Evolutionary conservation across 92 coral and sea anemone genomes (phyloP).

Genomic region (Muricea muricata): DNA sequence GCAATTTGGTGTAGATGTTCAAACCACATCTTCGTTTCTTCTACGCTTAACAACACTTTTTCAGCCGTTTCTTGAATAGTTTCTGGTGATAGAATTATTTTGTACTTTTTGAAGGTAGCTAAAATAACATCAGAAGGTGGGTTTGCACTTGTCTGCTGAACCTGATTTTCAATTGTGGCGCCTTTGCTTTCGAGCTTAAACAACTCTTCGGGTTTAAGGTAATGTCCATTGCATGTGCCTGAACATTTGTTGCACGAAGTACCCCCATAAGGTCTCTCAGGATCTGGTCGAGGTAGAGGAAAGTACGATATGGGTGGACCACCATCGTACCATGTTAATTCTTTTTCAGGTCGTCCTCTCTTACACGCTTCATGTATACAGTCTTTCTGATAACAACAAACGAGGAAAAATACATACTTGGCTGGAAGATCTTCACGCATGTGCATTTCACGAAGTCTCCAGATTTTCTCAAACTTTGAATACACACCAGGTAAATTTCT

Average conservation of each 20-base stretch:
- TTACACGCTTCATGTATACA: conserved; percentile 55
- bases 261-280: conserved; percentile 17
- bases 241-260: not conserved
- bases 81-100: no score
- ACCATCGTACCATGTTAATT: conserved; percentile 27
- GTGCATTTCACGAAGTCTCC: conserved; percentile 72
- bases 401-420: conserved; percentile 59
- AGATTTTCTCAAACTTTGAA: conserved; percentile 63
- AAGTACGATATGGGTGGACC: conserved; percentile 30
- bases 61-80: conserved; percentile 49
- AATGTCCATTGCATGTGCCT: conserved; percentile 22
- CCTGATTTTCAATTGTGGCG: not conserved
- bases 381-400: conserved; percentile 51
- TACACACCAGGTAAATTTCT: conserved; percentile 47
- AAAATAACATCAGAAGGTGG: conserved; percentile 46
- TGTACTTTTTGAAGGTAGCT: conserved; percentile 40
- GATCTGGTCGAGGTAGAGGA: conserved; percentile 47
- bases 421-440: conserved; percentile 42
- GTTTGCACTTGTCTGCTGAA: not conserved
- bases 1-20: conserved; percentile 47
- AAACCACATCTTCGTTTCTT: conserved; percentile 58
- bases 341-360: conserved; percentile 26
- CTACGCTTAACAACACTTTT: conserved; percentile 30
- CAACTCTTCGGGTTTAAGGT: conserved; percentile 34
- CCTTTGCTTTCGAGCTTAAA: not conserved